Evolutionary conservation across 2,888 invertebrate genomes (phyloP).

Genomic region (Subacronicta megacephala): DNA sequence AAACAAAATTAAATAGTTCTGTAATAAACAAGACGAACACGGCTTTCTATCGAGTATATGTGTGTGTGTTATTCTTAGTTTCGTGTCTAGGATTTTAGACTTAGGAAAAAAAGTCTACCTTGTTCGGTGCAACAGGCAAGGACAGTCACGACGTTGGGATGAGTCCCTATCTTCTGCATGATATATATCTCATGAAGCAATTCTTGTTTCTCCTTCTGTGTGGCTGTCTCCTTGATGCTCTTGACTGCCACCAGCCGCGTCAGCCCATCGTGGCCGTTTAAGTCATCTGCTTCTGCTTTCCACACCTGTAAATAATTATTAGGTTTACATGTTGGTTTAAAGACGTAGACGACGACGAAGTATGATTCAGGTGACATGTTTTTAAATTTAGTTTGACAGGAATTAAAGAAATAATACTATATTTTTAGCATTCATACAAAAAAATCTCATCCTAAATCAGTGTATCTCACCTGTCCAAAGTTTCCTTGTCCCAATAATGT

Average conservation of each 20-base stretch:
- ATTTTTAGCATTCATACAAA: no score
- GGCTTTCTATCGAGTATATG: no score
- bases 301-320: conserved; percentile 89
- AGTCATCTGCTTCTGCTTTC: conserved; percentile 95
- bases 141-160: conserved; percentile 95
- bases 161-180: conserved; percentile 95
- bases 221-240: conserved; percentile 94
- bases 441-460: neutral
- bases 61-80: no score
- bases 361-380: no score
- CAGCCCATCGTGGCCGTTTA: conserved; percentile 93
- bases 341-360: no score
- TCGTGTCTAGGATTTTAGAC: no score
- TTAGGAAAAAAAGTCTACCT: conserved; percentile 86
- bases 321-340: neutral
- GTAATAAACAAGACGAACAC: no score
- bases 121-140: conserved; percentile 95
- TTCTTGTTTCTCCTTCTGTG: conserved; percentile 94
- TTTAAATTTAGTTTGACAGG: no score
- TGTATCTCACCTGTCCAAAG: conserved; percentile 92
- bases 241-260: conserved; percentile 96
- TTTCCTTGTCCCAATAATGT: conserved; percentile 95
- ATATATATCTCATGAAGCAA: conserved; percentile 93
- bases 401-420: no score
- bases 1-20: no score